A percentile compares a stretch with the other conserved stretches of the same genome.
These are phyloP conservation scores for Eristalinus sepulchralis DNA, from an alignment of 2,888 invertebrate species.

Conservation along the genomic window DNA sequence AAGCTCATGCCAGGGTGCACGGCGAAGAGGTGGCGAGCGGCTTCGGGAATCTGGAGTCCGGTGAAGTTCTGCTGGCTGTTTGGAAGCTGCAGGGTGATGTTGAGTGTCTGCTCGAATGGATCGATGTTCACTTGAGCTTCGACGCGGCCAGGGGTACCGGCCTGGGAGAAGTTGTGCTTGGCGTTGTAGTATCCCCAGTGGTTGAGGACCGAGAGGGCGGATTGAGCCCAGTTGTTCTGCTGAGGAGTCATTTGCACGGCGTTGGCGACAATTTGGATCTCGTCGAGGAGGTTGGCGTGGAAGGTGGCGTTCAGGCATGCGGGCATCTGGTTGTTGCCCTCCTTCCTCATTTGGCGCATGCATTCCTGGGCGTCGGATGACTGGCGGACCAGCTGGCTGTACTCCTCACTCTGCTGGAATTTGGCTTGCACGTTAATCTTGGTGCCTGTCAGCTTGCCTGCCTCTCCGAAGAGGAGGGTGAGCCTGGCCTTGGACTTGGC, in stretches of 20 bases:
- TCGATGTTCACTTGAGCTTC: slow-evolving; percentile 81
- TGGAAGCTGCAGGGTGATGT: slow-evolving; percentile 81
- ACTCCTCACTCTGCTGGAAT: slow-evolving; percentile 82
- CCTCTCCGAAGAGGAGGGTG: slow-evolving; percentile 82
- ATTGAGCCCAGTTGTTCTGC: slow-evolving; percentile 81
- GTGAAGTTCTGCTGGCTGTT: slow-evolving; percentile 79
- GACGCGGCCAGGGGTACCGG: slow-evolving; percentile 81
- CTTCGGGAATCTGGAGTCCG: slow-evolving; percentile 81
- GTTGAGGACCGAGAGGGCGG: slow-evolving; percentile 81
- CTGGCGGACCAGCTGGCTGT: slow-evolving; percentile 82
- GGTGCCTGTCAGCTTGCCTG: slow-evolving; percentile 76
- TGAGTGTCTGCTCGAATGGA: slow-evolving; percentile 81
- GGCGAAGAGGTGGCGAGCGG: slow-evolving; percentile 80
- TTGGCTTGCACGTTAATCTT: slow-evolving; percentile 81
- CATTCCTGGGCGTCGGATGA: slow-evolving; percentile 82
- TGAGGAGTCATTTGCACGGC: slow-evolving; percentile 82
- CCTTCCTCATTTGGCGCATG: slow-evolving; percentile 78
- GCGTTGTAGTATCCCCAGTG: slow-evolving; percentile 82
- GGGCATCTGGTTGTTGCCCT: slow-evolving; percentile 83
- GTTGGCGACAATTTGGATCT: slow-evolving; percentile 81
- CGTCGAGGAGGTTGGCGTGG: slow-evolving; percentile 83
- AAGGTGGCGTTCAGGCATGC: slow-evolving; percentile 84
- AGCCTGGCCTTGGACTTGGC: slow-evolving; percentile 82
- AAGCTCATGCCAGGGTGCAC: slow-evolving; percentile 80
- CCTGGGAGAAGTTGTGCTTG: slow-evolving; percentile 81